phyloP scores from a whole-genome alignment of 2,888 invertebrate species.

The Liposcelis brunnea region DNA sequence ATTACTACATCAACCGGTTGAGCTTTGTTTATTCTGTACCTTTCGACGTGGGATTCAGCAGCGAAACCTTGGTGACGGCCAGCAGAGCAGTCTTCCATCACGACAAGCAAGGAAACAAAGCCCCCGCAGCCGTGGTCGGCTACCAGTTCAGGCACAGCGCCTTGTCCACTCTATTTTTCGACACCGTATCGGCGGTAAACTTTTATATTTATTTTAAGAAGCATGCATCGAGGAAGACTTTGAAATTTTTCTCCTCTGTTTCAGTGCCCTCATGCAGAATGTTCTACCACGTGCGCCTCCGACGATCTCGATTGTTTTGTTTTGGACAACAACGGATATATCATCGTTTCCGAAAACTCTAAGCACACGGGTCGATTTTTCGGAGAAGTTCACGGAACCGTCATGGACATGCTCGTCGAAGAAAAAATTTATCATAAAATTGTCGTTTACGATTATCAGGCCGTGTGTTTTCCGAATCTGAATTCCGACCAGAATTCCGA shows the following conservation, averaged over 20 bases:
- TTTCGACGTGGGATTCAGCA: constrained; percentile 37
- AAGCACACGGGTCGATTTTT: constrained; percentile 70
- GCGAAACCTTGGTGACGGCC: constrained; percentile 61
- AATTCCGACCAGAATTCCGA: too few relatives aligned
- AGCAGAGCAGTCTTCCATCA: constrained; percentile 57
- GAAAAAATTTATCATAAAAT: constrained; percentile 59
- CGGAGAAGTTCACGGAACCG: constrained; percentile 61
- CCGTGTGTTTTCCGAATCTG: constrained; percentile 53
- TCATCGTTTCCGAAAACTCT: constrained; percentile 55
- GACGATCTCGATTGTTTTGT: constrained; percentile 63
- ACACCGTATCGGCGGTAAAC: constrained; percentile 54
- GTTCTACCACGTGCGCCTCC: constrained; percentile 39
- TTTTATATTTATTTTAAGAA: neutral
- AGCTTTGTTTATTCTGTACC: constrained; percentile 72
- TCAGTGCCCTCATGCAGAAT: constrained; percentile 1
- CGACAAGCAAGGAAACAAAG: constrained; percentile 22
- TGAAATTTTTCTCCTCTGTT: neutral
- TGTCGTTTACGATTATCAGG: constrained; percentile 72
- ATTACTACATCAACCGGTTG: constrained; percentile 55
- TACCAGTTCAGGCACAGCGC: constrained; percentile 68
- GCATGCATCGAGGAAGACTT: neutral
- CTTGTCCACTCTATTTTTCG: constrained; percentile 57
- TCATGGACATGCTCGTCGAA: constrained; percentile 56
- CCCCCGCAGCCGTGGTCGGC: constrained; percentile 39
- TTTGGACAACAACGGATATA: constrained; percentile 78